A percentile compares a stretch with the other conserved stretches of the same genome.
phyloP scores from a whole-genome alignment of 2,888 invertebrate genomes.

The Rotaria macrura region DNA sequence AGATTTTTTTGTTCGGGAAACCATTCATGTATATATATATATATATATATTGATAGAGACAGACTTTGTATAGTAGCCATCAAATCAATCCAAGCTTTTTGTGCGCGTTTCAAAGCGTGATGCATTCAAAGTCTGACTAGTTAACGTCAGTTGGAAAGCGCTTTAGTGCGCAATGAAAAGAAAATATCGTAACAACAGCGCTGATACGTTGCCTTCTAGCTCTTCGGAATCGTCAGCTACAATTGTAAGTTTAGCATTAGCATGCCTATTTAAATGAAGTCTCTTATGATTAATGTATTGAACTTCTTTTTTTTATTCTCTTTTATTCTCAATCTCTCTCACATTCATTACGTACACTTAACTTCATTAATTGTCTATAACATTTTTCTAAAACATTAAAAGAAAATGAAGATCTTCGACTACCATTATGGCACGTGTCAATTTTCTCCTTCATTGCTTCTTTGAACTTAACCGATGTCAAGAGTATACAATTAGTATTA shows the following conservation, averaged over 20 bases:
- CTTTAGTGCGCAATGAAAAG: neutral
- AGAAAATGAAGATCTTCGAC: neutral
- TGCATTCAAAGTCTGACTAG: neutral
- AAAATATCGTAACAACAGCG: conserved; percentile 3
- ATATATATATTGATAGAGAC: neutral
- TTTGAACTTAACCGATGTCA: neutral
- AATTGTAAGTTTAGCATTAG: neutral
- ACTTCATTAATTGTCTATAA: neutral
- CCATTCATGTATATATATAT: neutral
- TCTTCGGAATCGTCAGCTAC: neutral
- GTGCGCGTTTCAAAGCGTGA: neutral
- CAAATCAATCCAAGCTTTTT: neutral
- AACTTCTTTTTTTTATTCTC: neutral
- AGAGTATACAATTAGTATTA: neutral
- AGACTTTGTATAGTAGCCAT: neutral
- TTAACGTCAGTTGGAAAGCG: neutral
- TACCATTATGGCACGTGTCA: neutral
- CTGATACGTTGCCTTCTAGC: neutral
- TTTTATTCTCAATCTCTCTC: neutral
- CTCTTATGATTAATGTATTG: neutral
- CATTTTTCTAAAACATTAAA: neutral
- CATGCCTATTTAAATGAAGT: neutral
- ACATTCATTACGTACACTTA: neutral
- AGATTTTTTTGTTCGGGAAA: neutral
- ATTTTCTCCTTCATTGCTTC: neutral